A percentile compares a stretch with the other conserved stretches of the same genome.
Evolutionary conservation across 1,140 invertebrate genomes (phyloP).

Genomic region (Yoshiicerus persimilis): DNA sequence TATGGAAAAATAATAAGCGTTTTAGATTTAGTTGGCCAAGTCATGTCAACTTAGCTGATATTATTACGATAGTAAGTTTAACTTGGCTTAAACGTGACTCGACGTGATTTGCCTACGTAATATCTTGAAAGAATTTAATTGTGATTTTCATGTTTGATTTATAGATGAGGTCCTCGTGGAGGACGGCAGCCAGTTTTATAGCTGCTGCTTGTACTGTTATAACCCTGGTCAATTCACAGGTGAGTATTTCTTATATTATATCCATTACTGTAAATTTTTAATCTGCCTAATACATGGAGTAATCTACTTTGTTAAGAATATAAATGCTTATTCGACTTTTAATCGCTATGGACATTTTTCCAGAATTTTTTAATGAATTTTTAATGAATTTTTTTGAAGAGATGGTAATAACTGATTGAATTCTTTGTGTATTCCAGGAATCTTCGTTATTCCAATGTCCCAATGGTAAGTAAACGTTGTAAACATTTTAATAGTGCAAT

Average conservation of each 20-base stretch:
- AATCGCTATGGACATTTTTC: too few relatives aligned
- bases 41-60: neutral
- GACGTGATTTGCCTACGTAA: neutral
- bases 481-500: neutral
- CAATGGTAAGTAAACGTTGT: constrained; percentile 35
- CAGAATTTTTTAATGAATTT: too few relatives aligned
- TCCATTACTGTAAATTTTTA: neutral
- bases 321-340: too few relatives aligned
- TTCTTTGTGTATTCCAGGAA: constrained; percentile 35
- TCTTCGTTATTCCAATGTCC: constrained; percentile 44
- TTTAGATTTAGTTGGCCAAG: neutral
- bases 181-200: constrained; percentile 34
- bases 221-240: constrained; percentile 40
- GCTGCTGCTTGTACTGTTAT: constrained; percentile 36
- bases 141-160: neutral
- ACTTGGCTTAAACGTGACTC: neutral
- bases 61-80: neutral
- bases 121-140: neutral
- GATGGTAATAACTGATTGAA: neutral
- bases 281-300: neutral
- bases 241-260: neutral
- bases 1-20: too few relatives aligned
- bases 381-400: neutral
- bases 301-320: too few relatives aligned
- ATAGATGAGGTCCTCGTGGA: constrained; percentile 43